These are phyloP conservation scores for Botia almorhae DNA, from an alignment of 2,797 vertebrate species.

Conservation along the genomic window DNA sequence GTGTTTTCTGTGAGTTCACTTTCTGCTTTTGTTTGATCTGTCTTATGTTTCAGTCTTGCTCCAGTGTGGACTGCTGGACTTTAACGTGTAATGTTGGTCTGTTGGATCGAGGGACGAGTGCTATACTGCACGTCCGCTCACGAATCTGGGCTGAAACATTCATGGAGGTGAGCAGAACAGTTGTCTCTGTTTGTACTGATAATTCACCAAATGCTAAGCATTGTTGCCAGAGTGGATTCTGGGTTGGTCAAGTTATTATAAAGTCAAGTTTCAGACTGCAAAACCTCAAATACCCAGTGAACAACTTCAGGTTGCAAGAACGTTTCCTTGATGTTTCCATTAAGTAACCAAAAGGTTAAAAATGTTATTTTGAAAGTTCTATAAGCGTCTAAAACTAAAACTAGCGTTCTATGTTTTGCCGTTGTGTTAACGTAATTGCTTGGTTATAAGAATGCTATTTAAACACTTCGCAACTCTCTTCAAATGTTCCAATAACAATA, in stretches of 20 bases:
- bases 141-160: slow-evolving; percentile 87
- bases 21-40: not conserved
- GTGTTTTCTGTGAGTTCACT: not conserved
- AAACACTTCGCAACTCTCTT: too few species aligned
- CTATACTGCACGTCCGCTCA: slow-evolving; percentile 83
- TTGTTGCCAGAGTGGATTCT: not conserved
- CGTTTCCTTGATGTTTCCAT: too few species aligned
- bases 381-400: too few species aligned
- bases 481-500: too few species aligned
- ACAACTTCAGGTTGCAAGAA: too few species aligned
- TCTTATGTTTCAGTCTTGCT: slow-evolving; percentile 79
- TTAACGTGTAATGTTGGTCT: slow-evolving; percentile 84
- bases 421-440: too few species aligned
- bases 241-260: not conserved
- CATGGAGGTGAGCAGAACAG: slow-evolving; percentile 77
- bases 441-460: too few species aligned
- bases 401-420: too few species aligned
- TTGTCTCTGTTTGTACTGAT: not conserved
- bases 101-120: slow-evolving; percentile 83
- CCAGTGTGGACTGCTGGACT: slow-evolving; percentile 84
- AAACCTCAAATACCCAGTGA: slow-evolving; percentile 46
- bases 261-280: slow-evolving; percentile 21
- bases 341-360: too few species aligned
- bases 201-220: too few species aligned
- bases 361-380: too few species aligned